Base-by-base conservation (phyloP, 2,113 vertebrate species). In the Elgaria multicarinata region DNA sequence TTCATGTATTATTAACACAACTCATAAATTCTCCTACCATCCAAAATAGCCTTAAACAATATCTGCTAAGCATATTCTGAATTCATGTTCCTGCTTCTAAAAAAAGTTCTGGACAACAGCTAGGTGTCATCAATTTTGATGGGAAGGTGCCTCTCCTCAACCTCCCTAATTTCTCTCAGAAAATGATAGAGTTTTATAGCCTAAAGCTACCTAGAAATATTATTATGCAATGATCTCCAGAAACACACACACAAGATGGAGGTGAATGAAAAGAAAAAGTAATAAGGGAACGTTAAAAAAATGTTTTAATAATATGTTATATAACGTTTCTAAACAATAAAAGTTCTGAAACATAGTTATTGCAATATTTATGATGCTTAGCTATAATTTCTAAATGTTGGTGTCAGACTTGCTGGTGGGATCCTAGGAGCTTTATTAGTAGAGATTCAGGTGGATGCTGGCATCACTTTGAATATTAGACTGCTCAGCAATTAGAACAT, bases 1-100 rank as follows among this genome's bases (percentile, higher is more conserved):
- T 87, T 95, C 89, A 96, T 97, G 93, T 95, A 97, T 97, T 97
- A 97, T 97, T 97, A 95, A 97, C 93, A 67, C 44, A 90, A 66
- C 91, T 97, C 95, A 96, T 97, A 96, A 97, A 97, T 96, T 96
- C 93, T 85, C 87, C 91, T 87, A 84, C 88, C 90, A 94, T 93
- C 92, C 88, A 96, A 97, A 97, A 96, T 89, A 96, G 93, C 94
- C 97, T 97, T 88, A 96, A 95, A 97, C 93, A 96, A 93, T 92
- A 95, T 91, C 93, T 87, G 76, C 91, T 95, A 80, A 89, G 72
- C 80, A 94, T 78, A 91, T 90, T 95, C 81, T 94, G 88, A 93
- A 93, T 96, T 92, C 4, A 89, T 86, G 93, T 53, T 94, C 75
- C 93, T 92, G 87, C 85, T 90, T 26, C 88, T 67, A 84, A 77